phyloP scores from a whole-genome alignment of 64 coral and sea anemone genomes.

The Catalaphyllia jardinei region DNA sequence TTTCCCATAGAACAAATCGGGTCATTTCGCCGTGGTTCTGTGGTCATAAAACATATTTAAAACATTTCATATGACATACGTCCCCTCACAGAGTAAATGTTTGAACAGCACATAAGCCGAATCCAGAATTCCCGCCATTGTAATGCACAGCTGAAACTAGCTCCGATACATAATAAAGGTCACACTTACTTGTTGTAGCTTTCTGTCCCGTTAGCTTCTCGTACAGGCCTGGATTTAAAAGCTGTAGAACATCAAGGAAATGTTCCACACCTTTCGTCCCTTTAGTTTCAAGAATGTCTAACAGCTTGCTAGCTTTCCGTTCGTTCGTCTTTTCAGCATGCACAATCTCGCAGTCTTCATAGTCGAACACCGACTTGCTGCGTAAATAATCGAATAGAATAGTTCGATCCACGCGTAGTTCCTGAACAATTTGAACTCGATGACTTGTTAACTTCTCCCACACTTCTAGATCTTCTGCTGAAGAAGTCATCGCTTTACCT shows the following conservation, averaged over 20 bases:
- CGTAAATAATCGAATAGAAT: conserved; percentile 52
- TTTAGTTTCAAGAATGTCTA: conserved; percentile 62
- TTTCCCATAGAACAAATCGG: too few species aligned
- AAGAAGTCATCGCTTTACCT: neutral
- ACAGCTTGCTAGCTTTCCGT: conserved; percentile 43
- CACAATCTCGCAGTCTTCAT: conserved; percentile 39
- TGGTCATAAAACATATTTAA: too few species aligned
- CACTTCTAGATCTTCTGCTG: neutral
- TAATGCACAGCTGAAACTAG: neutral
- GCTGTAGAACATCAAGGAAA: conserved; percentile 57
- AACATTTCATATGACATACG: too few species aligned
- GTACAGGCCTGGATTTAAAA: conserved; percentile 62
- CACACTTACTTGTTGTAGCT: conserved; percentile 19
- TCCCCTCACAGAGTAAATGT: neutral
- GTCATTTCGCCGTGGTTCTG: too few species aligned
- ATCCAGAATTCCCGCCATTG: neutral
- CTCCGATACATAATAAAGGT: neutral
- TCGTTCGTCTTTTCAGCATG: conserved; percentile 40
- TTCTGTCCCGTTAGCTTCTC: conserved; percentile 53
- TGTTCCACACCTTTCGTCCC: conserved; percentile 26
- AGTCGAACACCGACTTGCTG: conserved; percentile 66
- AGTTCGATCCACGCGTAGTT: conserved; percentile 45
- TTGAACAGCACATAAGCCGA: neutral
- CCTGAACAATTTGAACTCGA: conserved; percentile 52
- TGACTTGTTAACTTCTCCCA: neutral